Evolutionary conservation across 2,888 invertebrate species (phyloP), one percentile per base, ranked within the genome.

Genomic region (Ennomos fuscantarius): DNA sequence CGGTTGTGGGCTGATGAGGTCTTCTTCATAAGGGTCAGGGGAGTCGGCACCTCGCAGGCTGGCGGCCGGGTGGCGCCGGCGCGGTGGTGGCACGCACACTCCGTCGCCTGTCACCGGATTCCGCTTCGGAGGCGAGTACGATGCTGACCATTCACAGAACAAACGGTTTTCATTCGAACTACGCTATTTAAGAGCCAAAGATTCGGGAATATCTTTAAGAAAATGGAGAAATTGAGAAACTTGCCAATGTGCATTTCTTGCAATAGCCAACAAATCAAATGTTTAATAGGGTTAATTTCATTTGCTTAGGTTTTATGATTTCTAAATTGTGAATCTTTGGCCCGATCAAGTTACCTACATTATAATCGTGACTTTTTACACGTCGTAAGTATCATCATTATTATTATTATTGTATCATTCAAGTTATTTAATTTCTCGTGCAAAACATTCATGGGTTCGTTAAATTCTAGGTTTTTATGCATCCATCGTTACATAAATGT

Each of bases 81-180:
- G 88, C 81, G 74, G 84, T 76, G 91, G 92, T 84, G 89, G 90
- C 84, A 93, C 79, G 77, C 81, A 79, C 81, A 94, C 90, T 77
- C 94, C 94, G 79, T 93, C 93, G 78, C 94, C 94, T 74, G 94
- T 94, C 87, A 94, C 94, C 72, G 94, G 94, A 79, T 94, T 94
- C 90, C 94, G 93, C 87, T 92, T 90, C 92, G 93, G 89, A 81
- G 88, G 91, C 73, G 79, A 75, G 85, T 85, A 90, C 71, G 82
- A 82, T 70, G 84, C 91, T 91, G 87, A 88, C 82, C 89, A 89
- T 87, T 86, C 73, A 87, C 83, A 90, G 88, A 90, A 92, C 76
- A 89, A 84, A 82, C 79, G 78, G 76, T 88, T 90, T 86, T 87
- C 84, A 90, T 88, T 85, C 78, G 74, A 76, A 74, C 80, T 64